Evolutionary conservation across 2,797 vertebrate species (phyloP).

Genomic region (Anabacerthia variegaticeps): DNA sequence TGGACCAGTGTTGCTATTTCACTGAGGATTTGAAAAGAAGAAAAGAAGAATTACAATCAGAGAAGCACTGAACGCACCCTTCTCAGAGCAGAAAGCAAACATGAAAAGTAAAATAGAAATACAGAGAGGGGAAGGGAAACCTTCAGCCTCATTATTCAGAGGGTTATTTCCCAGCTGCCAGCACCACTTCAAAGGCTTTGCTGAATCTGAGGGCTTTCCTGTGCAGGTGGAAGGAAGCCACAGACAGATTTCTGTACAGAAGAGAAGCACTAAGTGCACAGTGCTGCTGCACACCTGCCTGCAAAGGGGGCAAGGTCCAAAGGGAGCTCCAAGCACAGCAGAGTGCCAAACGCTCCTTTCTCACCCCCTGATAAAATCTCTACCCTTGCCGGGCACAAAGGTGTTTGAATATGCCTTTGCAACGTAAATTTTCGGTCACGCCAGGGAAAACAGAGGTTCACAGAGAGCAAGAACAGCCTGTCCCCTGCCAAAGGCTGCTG

Average conservation of each 20-base stretch:
- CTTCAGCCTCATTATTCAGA: not conserved
- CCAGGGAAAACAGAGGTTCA: not conserved
- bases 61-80: not conserved
- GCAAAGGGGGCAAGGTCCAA: not conserved
- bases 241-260: not conserved
- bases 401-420: not conserved
- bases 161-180: not conserved
- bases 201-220: not conserved
- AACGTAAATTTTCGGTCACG: fast-evolving
- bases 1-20: not conserved
- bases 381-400: not conserved
- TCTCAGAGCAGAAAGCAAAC: not conserved
- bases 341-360: not conserved
- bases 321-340: not conserved
- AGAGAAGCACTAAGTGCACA: fast-evolving
- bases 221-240: not conserved
- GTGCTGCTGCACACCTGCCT: not conserved
- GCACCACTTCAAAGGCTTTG: not conserved
- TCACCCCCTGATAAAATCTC: not conserved
- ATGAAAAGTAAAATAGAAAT: not conserved
- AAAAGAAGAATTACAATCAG: not conserved
- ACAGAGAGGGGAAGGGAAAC: not conserved
- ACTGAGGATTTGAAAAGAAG: not conserved
- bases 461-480: not conserved
- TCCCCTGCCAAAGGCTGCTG: not conserved